These are phyloP conservation scores for Macrophya annulata DNA, from an alignment of 2,888 invertebrate genomes.

Conservation along the genomic window DNA sequence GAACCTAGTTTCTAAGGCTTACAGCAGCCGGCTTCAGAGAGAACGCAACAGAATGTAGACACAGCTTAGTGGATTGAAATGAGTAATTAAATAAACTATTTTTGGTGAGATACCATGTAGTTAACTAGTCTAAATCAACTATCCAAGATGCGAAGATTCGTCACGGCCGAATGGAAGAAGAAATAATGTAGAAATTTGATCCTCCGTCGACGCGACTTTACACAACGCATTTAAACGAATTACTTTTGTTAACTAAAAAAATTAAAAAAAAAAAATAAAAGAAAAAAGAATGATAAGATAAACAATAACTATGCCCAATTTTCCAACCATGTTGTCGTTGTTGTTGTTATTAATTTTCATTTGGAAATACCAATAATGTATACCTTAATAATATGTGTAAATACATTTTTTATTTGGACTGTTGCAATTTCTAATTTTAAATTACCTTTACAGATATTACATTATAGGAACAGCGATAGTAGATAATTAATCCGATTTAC, in stretches of 20 bases:
- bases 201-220: neutral
- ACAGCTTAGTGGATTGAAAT: constrained; percentile 56
- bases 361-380: constrained; percentile 32
- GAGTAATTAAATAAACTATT: constrained; percentile 68
- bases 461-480: constrained; percentile 66
- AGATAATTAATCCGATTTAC: constrained; percentile 49
- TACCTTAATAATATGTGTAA: constrained; percentile 58
- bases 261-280: neutral
- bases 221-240: constrained; percentile 31
- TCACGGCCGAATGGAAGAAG: neutral
- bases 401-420: constrained; percentile 66
- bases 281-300: neutral
- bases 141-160: neutral
- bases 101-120: constrained; percentile 64
- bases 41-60: constrained; percentile 86
- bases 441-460: constrained; percentile 64
- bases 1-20: constrained; percentile 95
- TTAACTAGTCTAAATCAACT: constrained; percentile 58
- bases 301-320: neutral
- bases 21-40: constrained; percentile 91
- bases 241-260: neutral
- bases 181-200: constrained; percentile 8
- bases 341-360: constrained; percentile 1
- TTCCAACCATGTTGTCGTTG: neutral
- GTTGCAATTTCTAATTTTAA: constrained; percentile 64